Evolutionary conservation across 2,888 invertebrate genomes (phyloP), one percentile per base, ranked within the genome.

Genomic region (Xestia xanthographa): DNA sequence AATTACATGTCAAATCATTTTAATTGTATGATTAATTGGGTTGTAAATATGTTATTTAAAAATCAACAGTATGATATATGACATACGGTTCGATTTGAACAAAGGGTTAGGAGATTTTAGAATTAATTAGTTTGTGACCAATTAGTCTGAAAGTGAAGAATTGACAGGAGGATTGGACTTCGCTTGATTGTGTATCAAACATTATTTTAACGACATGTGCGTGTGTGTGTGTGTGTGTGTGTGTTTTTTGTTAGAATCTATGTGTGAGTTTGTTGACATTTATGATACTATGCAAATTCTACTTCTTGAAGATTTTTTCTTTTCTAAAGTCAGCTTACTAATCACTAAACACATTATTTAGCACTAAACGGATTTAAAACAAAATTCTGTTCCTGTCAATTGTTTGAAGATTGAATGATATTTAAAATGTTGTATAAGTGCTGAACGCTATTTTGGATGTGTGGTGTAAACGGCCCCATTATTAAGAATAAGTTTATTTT

Each of bases 11-110:
- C 91, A 86, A 86, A 88, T 89, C 80, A 84, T 90, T 92, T 90
- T 92, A 92, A 92, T 92, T 91, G 89, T 88, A 90, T 91, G 91
- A 92, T 91, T 91, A 91, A 92, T 92, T 91, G 87, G 85, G 75
- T 68, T 75, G 75, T 75, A 84, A 71, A 76, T 62, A 79, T 82
- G 85, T 79, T 88, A 65, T 80, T 74, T 79, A 70, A 88, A 87
- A 86, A 79, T 82, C 83, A 83, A 85, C 85, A 85, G 80, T 85
- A 88, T 81, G 43, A 71, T 78, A 67, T 48, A 86, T 70, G 79
- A 45, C 71, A 80, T 85, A 88, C 78, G 82, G 86, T 85, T 78
- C 78, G 63, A 78, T 80, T 86, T 88, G 22, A 80, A 87, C 80
- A 82, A 85, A 74, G 66, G 77, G 65, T 58, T 43, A 11, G 8